phyloP scores from a whole-genome alignment of 2,113 vertebrate species.

The Dasypus novemcinctus region DNA sequence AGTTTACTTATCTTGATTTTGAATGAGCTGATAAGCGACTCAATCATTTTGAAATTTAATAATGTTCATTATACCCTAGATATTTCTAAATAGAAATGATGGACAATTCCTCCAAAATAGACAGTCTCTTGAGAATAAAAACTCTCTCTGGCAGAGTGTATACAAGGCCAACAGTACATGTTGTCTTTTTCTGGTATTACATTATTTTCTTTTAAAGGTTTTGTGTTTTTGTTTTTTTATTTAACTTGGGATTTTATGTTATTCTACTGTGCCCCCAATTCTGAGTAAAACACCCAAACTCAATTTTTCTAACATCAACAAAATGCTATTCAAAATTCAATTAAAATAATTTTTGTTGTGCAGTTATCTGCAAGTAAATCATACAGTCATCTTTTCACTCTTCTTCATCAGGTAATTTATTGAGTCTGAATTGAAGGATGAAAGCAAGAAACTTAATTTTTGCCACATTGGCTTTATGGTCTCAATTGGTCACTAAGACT shows the following conservation, averaged over 20 bases:
- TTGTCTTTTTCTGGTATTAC: neutral
- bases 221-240: too few species aligned
- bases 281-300: neutral
- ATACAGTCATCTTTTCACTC: neutral
- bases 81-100: neutral
- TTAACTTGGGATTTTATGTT: neutral
- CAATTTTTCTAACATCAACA: neutral
- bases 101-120: neutral
- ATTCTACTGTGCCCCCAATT: neutral
- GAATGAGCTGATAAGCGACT: neutral
- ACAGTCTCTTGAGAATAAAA: neutral
- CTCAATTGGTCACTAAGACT: neutral
- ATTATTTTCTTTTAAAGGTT: neutral
- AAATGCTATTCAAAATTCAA: neutral
- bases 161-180: neutral
- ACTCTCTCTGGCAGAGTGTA: neutral
- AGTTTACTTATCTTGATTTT: neutral
- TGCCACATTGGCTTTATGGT: neutral
- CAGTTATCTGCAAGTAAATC: neutral
- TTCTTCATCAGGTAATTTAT: neutral
- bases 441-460: neutral
- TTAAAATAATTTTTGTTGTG: neutral
- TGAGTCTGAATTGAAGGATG: neutral
- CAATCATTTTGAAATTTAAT: neutral
- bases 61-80: neutral